These are phyloP conservation scores for Polydrusus pterygomalis DNA, from an alignment of 2,888 invertebrate genomes.

Conservation along the genomic window DNA sequence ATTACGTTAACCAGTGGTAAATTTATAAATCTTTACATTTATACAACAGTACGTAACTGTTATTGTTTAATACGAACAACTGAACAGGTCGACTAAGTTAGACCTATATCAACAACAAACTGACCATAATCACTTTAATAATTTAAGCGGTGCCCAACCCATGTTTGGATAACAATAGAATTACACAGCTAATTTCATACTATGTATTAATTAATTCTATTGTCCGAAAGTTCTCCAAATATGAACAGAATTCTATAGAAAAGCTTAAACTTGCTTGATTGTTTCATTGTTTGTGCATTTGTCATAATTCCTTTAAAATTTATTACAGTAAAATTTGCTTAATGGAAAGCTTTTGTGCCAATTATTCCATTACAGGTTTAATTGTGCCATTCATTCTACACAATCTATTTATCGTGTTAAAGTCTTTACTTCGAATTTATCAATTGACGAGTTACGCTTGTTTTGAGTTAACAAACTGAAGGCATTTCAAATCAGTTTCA, in stretches of 20 bases:
- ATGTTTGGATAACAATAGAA: slow-evolving; percentile 41
- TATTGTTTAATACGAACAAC: too few species aligned
- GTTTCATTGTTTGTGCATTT: slow-evolving; percentile 67
- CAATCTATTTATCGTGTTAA: slow-evolving; percentile 69
- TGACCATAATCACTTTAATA: slow-evolving; percentile 44
- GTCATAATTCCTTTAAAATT: slow-evolving; percentile 63
- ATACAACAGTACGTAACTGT: too few species aligned
- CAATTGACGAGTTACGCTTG: slow-evolving; percentile 63
- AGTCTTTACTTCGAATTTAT: slow-evolving; percentile 68
- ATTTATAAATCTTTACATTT: too few species aligned
- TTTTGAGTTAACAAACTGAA: slow-evolving; percentile 34
- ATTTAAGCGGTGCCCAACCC: slow-evolving; percentile 45
- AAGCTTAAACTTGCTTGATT: slow-evolving; percentile 64
- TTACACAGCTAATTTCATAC: slow-evolving; percentile 49
- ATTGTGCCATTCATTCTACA: slow-evolving; percentile 68
- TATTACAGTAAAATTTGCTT: slow-evolving; percentile 43
- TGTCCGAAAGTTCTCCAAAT: slow-evolving; percentile 54
- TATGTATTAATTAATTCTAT: slow-evolving; percentile 48
- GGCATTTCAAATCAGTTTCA: slow-evolving; percentile 38
- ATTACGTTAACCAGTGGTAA: too few species aligned
- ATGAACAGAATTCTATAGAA: slow-evolving; percentile 46
- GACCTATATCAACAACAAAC: slow-evolving; percentile 33
- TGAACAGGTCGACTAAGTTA: neutral
- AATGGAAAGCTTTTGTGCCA: slow-evolving; percentile 67
- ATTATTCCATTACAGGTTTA: slow-evolving; percentile 72